phyloP scores from a whole-genome alignment of 2,888 invertebrate genomes.

The Drosophila ezoana region DNA sequence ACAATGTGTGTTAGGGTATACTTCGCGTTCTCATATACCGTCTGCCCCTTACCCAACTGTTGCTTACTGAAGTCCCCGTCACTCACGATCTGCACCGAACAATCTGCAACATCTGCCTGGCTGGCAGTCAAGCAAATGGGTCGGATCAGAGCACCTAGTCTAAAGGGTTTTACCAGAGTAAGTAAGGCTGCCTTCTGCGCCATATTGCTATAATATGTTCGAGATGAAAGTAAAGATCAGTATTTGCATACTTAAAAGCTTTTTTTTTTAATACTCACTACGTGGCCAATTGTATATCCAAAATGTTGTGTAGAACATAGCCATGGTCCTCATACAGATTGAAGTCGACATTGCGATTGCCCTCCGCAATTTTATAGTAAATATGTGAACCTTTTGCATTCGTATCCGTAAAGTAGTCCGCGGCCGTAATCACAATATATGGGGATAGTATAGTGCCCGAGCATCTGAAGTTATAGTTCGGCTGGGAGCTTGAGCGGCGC shows the following conservation, averaged over 20 bases:
- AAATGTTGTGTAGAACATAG: conserved; percentile 50
- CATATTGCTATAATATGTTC: neutral
- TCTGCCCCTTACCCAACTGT: neutral
- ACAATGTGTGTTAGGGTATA: conserved; percentile 7
- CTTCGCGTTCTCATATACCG: fast-evolving
- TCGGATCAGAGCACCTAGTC: conserved; percentile 35
- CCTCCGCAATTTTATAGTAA: conserved; percentile 32
- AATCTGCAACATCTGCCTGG: neutral
- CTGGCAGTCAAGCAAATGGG: conserved; percentile 51
- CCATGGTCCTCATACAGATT: conserved; percentile 13
- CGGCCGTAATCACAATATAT: conserved; percentile 27
- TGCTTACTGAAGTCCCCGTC: neutral
- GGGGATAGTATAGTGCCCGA: conserved; percentile 35
- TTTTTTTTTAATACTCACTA: conserved; percentile 35
- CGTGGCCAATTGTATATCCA: conserved; percentile 19
- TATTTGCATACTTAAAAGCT: neutral
- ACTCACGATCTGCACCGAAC: neutral
- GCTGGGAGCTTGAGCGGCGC: neutral
- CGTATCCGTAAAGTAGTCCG: neutral
- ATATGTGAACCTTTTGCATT: neutral
- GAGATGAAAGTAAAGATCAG: neutral
- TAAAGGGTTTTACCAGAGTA: conserved; percentile 53
- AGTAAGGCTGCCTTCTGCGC: conserved; percentile 34
- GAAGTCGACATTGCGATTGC: conserved; percentile 15
- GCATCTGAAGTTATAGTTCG: conserved; percentile 15